Evolutionary conservation across 2,888 invertebrate species (phyloP).

Genomic region (Proisotoma minuta): DNA sequence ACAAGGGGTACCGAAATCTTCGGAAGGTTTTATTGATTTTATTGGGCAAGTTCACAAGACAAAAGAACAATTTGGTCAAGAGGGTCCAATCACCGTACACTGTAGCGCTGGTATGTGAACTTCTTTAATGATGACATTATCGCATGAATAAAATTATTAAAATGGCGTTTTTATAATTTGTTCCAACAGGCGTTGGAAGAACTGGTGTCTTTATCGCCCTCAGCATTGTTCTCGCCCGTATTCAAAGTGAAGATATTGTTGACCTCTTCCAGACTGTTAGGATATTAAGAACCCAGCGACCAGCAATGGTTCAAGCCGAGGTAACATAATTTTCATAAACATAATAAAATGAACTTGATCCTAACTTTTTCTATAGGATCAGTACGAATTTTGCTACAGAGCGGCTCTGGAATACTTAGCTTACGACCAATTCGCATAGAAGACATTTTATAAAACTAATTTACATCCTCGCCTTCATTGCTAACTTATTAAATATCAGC

Average conservation of each 20-base stretch:
- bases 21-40: conserved; percentile 98
- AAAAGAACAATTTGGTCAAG: conserved; percentile 98
- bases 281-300: conserved; percentile 94
- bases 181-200: conserved; percentile 95
- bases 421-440: conserved; percentile 45
- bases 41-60: conserved; percentile 99
- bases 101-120: conserved; percentile 97
- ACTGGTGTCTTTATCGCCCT: conserved; percentile 98
- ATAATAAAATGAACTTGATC: background rate
- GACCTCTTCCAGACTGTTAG: conserved; percentile 99
- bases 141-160: background rate
- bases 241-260: conserved; percentile 98
- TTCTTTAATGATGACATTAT: conserved; percentile 61
- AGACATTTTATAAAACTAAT: background rate
- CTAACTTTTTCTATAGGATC: conserved; percentile 65
- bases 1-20: conserved; percentile 90
- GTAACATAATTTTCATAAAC: conserved; percentile 54
- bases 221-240: conserved; percentile 94
- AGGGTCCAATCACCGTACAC: conserved; percentile 97
- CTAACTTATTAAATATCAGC: background rate
- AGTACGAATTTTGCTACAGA: conserved; percentile 99
- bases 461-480: conserved; percentile 8
- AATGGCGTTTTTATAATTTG: conserved; percentile 58
- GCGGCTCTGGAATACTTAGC: conserved; percentile 92
- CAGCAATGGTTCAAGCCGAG: conserved; percentile 99